Base-by-base conservation (phyloP, 2,888 invertebrate genomes). In the Celastrina argiolus region DNA sequence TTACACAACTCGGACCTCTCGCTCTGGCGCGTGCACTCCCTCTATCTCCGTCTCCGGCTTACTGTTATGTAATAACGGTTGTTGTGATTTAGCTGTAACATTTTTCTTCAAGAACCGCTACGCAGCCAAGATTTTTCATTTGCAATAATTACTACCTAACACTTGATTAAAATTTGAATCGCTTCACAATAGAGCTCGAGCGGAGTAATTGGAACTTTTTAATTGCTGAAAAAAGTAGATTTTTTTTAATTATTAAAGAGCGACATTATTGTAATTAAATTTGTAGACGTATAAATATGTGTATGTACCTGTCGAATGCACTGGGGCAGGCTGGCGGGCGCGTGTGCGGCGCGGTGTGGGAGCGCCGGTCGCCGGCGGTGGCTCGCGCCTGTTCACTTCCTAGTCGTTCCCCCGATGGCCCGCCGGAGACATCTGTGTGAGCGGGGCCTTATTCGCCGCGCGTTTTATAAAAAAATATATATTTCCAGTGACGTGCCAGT, bases 31-130 rank as follows among this genome's bases (percentile, higher is more conserved):
- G 69, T 69, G 69, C 72, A 75, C 66, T 71, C 71, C 69, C 70
- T 75, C 71, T 72, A 61, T 66, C 63, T 84, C 84, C 79, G 83
- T 69, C 68, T 87, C 81, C 70, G 73, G 70, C 82, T 69, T 76
- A 85, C 88, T 87, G 89, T 91, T 91, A 91, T 88, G 84, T 84
- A 89, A 91, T 90, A 90, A 90, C 89, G 88, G 90, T 87, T 84
- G 86, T 88, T 88, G 85, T 84, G 82, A 84, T 86, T 87, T 88
- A 81, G 83, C 81, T 79, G 84, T 88, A 88, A 86, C 87, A 87
- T 89, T 89, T 89, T 88, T 88, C 84, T 84, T 75, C 80, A 74
- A 72, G 78, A 78, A 83, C 84, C 83, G 84, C 83, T 85, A 84
- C 74, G 74, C 74, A 76, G 78, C 69, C 69, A 68, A 76, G 74